These are phyloP conservation scores for Heteromormyrus szaboi DNA, from an alignment of 2,797 vertebrate genomes.

Conservation along the genomic window DNA sequence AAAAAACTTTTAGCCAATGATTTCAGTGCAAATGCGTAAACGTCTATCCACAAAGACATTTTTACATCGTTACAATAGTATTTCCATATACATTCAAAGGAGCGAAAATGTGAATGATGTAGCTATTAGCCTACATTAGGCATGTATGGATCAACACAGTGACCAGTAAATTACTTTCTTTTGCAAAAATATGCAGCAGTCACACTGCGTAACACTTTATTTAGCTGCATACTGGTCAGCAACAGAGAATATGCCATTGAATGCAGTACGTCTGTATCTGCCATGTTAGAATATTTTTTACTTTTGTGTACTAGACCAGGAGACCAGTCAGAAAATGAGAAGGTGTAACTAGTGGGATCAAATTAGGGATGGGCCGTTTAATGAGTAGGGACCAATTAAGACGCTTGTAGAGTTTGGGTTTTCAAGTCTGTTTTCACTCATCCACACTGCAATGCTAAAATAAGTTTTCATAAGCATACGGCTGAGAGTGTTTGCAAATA, in stretches of 20 bases:
- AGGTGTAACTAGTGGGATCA: background rate
- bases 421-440: background rate
- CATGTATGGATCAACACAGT: background rate
- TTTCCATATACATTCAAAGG: background rate
- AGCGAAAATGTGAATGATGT: background rate
- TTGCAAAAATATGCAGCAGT: background rate
- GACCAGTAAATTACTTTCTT: background rate
- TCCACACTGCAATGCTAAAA: background rate
- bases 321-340: background rate
- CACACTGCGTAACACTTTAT: background rate
- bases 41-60: background rate
- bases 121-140: background rate
- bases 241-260: background rate
- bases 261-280: background rate
- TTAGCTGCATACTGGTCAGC: background rate
- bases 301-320: background rate
- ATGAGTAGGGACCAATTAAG: background rate
- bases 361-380: background rate
- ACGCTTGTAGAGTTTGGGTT: background rate
- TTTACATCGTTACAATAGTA: background rate
- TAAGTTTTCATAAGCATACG: background rate
- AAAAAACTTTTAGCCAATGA: background rate
- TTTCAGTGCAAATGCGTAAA: background rate
- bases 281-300: background rate
- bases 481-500: background rate